These are phyloP conservation scores for Nibea coibor DNA, from an alignment of 2,113 vertebrate genomes.

Conservation along the genomic window DNA sequence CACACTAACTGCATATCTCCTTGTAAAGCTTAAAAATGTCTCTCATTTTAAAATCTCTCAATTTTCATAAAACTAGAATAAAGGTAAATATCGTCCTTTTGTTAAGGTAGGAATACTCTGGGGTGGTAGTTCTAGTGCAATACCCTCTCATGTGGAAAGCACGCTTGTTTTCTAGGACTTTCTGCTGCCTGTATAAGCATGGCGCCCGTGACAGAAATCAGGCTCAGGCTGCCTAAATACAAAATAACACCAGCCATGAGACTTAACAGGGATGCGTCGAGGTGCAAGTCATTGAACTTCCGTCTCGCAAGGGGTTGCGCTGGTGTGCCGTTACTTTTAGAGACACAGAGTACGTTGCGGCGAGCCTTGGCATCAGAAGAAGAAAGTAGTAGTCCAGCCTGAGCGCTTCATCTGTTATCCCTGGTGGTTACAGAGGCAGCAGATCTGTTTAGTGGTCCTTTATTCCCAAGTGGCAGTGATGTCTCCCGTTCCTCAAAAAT, in stretches of 20 bases:
- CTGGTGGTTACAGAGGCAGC: constrained; percentile 56
- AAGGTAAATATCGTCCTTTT: constrained; percentile 46
- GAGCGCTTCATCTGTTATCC: constrained; percentile 44
- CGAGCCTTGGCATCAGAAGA: constrained; percentile 37
- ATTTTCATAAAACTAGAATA: constrained; percentile 74
- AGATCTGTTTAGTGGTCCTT: constrained; percentile 48
- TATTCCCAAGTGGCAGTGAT: constrained; percentile 70
- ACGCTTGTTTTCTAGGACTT: neutral
- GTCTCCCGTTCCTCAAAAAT: constrained; percentile 24
- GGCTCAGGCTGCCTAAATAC: constrained; percentile 27
- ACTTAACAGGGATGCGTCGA: neutral
- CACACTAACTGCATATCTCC: constrained; percentile 70
- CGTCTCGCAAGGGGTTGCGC: neutral
- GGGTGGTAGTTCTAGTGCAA: constrained; percentile 51
- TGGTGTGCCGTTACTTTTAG: neutral
- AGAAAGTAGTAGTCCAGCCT: constrained; percentile 26
- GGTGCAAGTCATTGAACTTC: neutral
- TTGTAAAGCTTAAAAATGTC: constrained; percentile 75
- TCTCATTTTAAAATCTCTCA: constrained; percentile 68
- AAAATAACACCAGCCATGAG: neutral
- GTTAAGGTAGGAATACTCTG: constrained; percentile 63
- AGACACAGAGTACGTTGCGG: neutral
- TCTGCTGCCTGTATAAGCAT: neutral
- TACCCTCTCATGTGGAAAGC: constrained; percentile 5
- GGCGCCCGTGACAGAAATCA: neutral